Conservation (phyloP, 35 echinoderm and acorn worm genomes). For the Nesometra sesokonis region DNA sequence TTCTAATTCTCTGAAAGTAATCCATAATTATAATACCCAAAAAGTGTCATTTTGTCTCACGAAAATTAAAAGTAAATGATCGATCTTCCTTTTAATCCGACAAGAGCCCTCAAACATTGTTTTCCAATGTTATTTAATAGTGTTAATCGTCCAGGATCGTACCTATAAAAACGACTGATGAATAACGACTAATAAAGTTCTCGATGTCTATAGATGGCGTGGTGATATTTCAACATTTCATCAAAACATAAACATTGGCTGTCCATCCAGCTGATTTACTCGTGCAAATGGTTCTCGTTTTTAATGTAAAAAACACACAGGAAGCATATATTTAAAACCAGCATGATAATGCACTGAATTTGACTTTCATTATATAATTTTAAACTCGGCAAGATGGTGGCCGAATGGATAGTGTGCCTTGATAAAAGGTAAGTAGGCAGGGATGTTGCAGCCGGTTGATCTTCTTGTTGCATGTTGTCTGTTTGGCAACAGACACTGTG, state of each 20-base stretch:
- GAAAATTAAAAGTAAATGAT: neutral
- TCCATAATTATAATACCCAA: neutral
- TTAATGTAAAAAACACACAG: too few species aligned
- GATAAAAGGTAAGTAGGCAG: slow-evolving; percentile 5
- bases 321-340: neutral
- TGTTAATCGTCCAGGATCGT: too few species aligned
- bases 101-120: neutral
- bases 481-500: too few species aligned
- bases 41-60: neutral
- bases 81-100: neutral
- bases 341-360: neutral
- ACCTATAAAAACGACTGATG: neutral
- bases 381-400: neutral
- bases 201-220: neutral
- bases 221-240: neutral
- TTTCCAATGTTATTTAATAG: neutral
- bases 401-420: slow-evolving; percentile 10
- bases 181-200: neutral
- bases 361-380: neutral
- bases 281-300: too few species aligned
- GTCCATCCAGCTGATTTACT: too few species aligned
- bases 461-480: too few species aligned
- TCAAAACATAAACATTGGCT: too few species aligned
- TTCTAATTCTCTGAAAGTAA: neutral
- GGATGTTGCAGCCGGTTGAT: too few species aligned